Conservation (phyloP, 2,888 invertebrate genomes). For the Diarsia dahlii region DNA sequence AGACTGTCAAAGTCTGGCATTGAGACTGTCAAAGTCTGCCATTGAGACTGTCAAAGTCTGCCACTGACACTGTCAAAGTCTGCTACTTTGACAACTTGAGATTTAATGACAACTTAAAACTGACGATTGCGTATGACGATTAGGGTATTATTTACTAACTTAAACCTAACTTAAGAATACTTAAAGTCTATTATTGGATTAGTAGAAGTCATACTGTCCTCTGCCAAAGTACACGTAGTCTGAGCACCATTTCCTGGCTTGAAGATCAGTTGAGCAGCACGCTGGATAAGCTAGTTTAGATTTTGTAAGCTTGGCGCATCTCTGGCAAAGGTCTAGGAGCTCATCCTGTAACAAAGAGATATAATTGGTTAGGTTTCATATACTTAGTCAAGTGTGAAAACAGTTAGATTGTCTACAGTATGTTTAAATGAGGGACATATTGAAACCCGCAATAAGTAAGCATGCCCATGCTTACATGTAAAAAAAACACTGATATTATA, state of each 20-base stretch:
- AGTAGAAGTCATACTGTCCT: slow-evolving; percentile 82
- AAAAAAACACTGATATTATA: no score
- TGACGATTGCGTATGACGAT: slow-evolving; percentile 6
- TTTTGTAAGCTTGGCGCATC: slow-evolving; percentile 92
- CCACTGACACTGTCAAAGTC: neutral
- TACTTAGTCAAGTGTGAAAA: neutral
- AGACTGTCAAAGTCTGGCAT: no score
- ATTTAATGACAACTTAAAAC: neutral
- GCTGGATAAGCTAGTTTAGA: slow-evolving; percentile 90
- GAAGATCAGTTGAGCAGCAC: slow-evolving; percentile 91
- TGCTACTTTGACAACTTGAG: neutral
- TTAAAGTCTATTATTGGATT: slow-evolving; percentile 13
- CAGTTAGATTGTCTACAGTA: neutral
- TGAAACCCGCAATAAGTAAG: no score
- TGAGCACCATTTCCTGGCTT: slow-evolving; percentile 91
- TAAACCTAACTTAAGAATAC: slow-evolving; percentile 15
- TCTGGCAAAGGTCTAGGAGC: slow-evolving; percentile 90
- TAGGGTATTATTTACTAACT: slow-evolving; percentile 16
- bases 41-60: neutral
- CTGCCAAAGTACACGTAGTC: slow-evolving; percentile 91
- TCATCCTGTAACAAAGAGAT: slow-evolving; percentile 83
- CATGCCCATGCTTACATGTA: no score
- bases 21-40: neutral
- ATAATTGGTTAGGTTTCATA: neutral
- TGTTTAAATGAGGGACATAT: no score